Evolutionary conservation across 2,113 vertebrate species (phyloP), one percentile per base, ranked within the genome.

Genomic region (Calidris pygmaea): DNA sequence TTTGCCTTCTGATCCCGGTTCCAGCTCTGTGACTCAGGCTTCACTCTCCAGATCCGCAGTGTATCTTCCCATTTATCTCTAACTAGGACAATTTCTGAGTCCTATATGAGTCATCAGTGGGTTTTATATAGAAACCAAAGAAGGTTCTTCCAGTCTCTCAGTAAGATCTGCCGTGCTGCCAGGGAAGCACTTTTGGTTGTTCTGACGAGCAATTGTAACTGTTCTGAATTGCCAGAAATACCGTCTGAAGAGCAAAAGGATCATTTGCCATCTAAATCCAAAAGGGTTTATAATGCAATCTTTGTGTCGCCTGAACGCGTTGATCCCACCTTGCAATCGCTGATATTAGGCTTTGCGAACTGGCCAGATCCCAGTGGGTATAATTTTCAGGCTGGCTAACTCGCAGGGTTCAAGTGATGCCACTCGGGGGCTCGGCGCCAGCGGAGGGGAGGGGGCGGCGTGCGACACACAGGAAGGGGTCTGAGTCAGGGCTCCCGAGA

Each of bases 81-180:
- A 96, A 96, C 94, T 96, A 97, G 96, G 96, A 95, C 91, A 93
- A 95, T 96, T 94, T 96, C 95, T 97, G 95, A 96, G 94, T 83
- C 95, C 92, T 95, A 85, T 93, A 73, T 97, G 96, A 97, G 95
- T 97, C 96, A 97, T 97, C 96, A 91, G 93, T 89, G 82, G 94
- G 94, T 96, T 97, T 97, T 97, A 96, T 97, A 97, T 97, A 97
- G 96, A 97, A 97, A 96, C 95, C 87, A 97, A 97, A 95, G 96
- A 96, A 97, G 96, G 96, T 97, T 97, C 95, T 97, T 97, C 96
- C 96, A 97, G 96, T 95, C 96, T 97, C 96, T 96, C 96, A 97
- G 95, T 96, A 95, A 97, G 96, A 97, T 95, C 87, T 93, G 89
- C 96, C 87, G 3, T 92, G 94, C 96, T 97, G 96, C 96, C 96